phyloP scores from a whole-genome alignment of 2,888 invertebrate species.

The Oxystoma pomonae region DNA sequence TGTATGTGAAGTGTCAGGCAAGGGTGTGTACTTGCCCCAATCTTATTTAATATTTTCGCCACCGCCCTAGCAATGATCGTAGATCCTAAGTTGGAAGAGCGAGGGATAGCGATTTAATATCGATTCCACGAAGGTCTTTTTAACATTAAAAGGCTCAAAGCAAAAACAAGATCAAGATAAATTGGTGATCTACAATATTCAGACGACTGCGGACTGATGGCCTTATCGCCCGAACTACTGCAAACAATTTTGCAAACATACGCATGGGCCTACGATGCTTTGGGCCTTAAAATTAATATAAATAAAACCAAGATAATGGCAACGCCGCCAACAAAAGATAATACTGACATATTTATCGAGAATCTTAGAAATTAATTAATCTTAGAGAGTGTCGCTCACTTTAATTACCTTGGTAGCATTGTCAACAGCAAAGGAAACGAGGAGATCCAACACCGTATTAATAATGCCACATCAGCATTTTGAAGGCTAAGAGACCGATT shows the following conservation, averaged over 20 bases:
- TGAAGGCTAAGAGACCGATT: not conserved
- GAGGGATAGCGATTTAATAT: not conserved
- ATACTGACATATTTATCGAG: not conserved
- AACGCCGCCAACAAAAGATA: not conserved
- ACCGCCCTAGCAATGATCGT: not conserved
- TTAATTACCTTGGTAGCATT: slow-evolving; percentile 4
- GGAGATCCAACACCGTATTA: slow-evolving; percentile 6
- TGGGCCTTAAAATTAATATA: not conserved
- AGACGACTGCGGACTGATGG: slow-evolving; percentile 1
- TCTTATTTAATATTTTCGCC: slow-evolving; percentile 3
- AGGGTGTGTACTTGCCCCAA: slow-evolving; percentile 6
- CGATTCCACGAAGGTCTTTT: not conserved
- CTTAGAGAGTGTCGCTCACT: not conserved
- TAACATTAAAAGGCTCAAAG: not conserved
- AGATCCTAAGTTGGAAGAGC: not conserved
- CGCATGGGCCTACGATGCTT: slow-evolving; percentile 3
- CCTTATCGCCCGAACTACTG: not conserved
- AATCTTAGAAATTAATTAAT: not conserved
- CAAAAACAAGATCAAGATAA: not conserved
- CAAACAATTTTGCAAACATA: slow-evolving; percentile 4
- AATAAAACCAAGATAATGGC: slow-evolving; percentile 6
- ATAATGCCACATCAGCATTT: slow-evolving; percentile 3
- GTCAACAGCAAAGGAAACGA: slow-evolving; percentile 4
- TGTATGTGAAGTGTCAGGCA: slow-evolving; percentile 5
- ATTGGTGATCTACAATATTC: slow-evolving; percentile 6